Base-by-base conservation (phyloP, 2,113 vertebrate genomes). In the Neodon shergylaensis region DNA sequence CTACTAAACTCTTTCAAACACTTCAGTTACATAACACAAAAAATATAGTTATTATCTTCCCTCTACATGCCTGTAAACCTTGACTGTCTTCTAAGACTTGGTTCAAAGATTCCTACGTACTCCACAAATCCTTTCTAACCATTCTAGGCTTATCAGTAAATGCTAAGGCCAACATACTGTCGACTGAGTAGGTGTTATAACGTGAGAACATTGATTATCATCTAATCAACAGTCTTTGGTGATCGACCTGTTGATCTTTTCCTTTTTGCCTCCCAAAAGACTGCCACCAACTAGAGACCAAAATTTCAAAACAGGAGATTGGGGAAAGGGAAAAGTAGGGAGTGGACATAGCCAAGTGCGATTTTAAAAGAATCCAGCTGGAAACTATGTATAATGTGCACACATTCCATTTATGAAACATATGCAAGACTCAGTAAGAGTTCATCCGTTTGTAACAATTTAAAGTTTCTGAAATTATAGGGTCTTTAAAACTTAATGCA, bases 401-500 rank as follows among this genome's bases (percentile, higher is more conserved):
- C 28, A 87, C 6, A 33, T 49, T 68, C 72, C 22, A 63, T 12
- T 63, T 72, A 10, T 21, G n/a, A 86, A 92, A 65, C 12, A 17
- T 79, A 74, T 12, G 0, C 68, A 76, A 95, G 13, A 42, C 36
- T 74, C 86, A n/a, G 22, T 66, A 36, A 83, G 42, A 76, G 14
- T 2, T 83, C 33, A 76, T 54, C 81, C 77, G 65, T 70, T 73
- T 91, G 13, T 77, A 88, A 92, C 6, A 85, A 78, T 84, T 84
- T 85, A 82, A 84, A 42, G 70, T 90, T 58, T 5, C 28, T 92
- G 93, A 94, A 91, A 82, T 94, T 95, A 74, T 42, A 90, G 5
- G 83, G 66, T 70, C 33, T 79, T 89, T 94, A 92, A 85, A 97
- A 88, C 54, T 88, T 42, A 96, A 82, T 54, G 13, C 22, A 42